Conservation (phyloP, 2,797 vertebrate genomes). For the Tauraco hartlaubi region DNA sequence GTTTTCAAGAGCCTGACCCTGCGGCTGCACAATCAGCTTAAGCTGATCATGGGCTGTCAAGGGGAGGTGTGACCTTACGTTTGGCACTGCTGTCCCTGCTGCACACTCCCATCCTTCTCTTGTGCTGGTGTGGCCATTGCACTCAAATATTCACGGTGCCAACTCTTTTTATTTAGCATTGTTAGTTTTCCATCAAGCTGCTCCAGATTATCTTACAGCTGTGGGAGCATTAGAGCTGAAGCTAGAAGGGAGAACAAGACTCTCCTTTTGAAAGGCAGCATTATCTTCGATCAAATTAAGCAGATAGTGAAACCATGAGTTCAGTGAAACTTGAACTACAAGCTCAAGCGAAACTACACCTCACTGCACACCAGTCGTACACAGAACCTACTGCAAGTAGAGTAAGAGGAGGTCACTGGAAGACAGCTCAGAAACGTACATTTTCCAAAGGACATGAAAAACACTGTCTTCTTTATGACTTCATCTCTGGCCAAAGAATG, state of each 20-base stretch:
- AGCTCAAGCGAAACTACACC: no score
- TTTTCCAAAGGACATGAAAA: not conserved
- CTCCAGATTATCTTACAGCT: not conserved
- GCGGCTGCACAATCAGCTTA: not conserved
- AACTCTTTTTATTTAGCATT: not conserved
- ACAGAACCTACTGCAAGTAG: not conserved
- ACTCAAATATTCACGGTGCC: not conserved
- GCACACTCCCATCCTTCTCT: not conserved
- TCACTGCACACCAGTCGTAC: accelerated
- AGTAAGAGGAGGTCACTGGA: not conserved
- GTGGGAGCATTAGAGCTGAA: not conserved
- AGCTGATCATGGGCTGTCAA: accelerated
- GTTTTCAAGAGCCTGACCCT: not conserved
- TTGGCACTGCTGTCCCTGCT: not conserved
- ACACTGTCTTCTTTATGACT: accelerated
- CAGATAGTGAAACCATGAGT: not conserved
- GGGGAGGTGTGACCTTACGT: not conserved
- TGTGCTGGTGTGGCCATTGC: not conserved
- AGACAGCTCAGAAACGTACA: not conserved
- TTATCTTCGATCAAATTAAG: not conserved
- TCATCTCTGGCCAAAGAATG: not conserved
- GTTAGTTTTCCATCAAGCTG: not conserved
- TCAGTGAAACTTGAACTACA: no score
- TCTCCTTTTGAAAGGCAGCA: not conserved
- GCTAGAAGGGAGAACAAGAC: not conserved